phyloP scores from a whole-genome alignment of 1,140 invertebrate species.

The Drosophila repletoides region DNA sequence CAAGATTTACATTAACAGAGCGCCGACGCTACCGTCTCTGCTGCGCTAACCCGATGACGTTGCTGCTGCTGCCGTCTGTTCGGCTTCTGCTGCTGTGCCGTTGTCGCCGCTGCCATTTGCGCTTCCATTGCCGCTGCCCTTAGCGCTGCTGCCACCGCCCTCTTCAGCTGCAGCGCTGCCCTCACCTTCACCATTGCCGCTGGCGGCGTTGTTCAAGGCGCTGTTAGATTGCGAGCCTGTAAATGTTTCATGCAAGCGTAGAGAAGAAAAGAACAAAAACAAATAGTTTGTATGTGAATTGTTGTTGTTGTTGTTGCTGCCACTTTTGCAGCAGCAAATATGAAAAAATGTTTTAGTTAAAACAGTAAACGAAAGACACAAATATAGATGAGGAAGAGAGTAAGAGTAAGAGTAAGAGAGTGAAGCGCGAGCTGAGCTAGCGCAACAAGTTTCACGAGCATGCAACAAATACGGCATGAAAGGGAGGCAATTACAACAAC shows the following conservation, averaged over 20 bases:
- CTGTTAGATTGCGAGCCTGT: constrained; percentile 71
- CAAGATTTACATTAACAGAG: constrained; percentile 63
- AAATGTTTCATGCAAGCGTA: constrained; percentile 12
- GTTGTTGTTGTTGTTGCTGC: background rate
- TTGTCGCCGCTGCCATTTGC: constrained; percentile 19
- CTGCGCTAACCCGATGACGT: constrained; percentile 52
- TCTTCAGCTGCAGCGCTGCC: constrained; percentile 17
- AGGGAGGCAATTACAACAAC: constrained; percentile 29
- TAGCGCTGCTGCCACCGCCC: background rate
- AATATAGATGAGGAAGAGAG: background rate
- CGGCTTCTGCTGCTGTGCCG: constrained; percentile 43
- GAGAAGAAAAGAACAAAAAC: constrained; percentile 16
- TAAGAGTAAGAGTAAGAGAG: background rate
- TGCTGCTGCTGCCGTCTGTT: constrained; percentile 29
- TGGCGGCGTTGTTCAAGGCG: constrained; percentile 50
- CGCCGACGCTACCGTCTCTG: background rate
- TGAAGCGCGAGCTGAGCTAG: constrained; percentile 15
- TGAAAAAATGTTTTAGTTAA: background rate
- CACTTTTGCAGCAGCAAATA: background rate
- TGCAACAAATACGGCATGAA: constrained; percentile 30
- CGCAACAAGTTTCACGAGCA: constrained; percentile 41
- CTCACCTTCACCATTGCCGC: constrained; percentile 23
- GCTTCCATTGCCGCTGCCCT: constrained; percentile 6
- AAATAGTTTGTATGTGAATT: constrained; percentile 12
- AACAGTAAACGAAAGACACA: background rate